phyloP scores from a whole-genome alignment of 2,888 invertebrate species.

The Nomada fabriciana region DNA sequence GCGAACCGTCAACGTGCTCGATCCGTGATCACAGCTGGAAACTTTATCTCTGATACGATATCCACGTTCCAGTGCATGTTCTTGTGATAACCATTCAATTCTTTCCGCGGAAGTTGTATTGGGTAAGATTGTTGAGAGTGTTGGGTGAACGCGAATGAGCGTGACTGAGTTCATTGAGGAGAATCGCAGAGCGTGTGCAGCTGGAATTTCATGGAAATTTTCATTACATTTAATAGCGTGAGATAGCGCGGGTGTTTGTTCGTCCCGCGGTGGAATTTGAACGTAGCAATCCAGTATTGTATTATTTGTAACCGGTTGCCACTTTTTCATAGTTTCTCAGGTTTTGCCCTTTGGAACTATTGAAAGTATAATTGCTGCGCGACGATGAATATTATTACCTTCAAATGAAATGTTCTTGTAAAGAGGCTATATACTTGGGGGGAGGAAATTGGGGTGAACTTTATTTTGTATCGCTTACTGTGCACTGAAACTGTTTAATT shows the following conservation, averaged over 20 bases:
- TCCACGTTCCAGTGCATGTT: constrained; percentile 4
- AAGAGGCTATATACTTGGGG: no score
- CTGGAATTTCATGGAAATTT: not conserved
- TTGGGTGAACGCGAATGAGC: not conserved
- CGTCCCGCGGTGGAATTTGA: not conserved
- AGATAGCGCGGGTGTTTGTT: not conserved
- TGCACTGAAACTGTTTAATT: no score
- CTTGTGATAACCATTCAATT: not conserved
- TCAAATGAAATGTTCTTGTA: no score
- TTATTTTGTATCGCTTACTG: no score
- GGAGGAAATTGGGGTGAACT: no score
- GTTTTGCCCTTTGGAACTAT: not conserved
- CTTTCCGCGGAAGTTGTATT: not conserved
- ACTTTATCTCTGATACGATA: not conserved
- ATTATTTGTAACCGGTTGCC: not conserved
- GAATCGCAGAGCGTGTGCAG: not conserved
- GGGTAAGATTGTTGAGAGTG: not conserved
- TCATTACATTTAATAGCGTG: not conserved
- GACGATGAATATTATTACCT: not conserved
- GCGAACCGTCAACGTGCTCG: not conserved
- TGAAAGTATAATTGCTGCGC: no score
- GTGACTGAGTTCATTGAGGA: not conserved
- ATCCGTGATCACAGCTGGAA: not conserved
- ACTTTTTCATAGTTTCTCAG: no score
- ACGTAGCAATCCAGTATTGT: constrained; percentile 26